A percentile compares a stretch with the other conserved stretches of the same genome.
phyloP scores from a whole-genome alignment of 2,797 vertebrate species.

The Intellagama lesueurii region DNA sequence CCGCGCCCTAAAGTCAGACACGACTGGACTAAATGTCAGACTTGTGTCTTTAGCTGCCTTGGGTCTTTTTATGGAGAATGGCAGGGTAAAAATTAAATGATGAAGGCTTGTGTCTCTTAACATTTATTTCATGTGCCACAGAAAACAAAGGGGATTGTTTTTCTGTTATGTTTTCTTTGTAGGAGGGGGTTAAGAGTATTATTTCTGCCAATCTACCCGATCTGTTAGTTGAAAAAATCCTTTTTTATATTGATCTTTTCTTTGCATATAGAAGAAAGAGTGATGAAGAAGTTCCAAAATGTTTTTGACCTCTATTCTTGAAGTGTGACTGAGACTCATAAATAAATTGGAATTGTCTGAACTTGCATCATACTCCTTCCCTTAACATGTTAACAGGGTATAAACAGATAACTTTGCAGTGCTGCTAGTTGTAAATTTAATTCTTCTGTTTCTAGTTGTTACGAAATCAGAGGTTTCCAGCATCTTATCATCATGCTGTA shows the following conservation, averaged over 20 bases:
- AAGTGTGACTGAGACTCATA: neutral
- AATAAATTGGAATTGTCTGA: neutral
- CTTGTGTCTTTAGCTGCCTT: no score
- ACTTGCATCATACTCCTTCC: neutral
- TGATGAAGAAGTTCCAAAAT: neutral
- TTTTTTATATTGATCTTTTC: neutral
- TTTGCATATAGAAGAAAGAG: neutral
- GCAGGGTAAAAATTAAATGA: no score
- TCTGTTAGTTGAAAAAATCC: neutral
- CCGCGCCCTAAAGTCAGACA: no score
- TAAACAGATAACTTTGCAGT: neutral
- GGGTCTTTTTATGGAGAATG: no score
- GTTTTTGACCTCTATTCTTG: neutral
- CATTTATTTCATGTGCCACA: neutral
- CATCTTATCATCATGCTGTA: conserved; percentile 93
- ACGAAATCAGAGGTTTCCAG: conserved; percentile 96
- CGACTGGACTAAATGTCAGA: no score
- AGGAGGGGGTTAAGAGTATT: neutral
- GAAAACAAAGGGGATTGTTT: neutral
- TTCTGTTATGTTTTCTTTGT: neutral
- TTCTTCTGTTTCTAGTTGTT: conserved; percentile 82
- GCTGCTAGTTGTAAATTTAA: neutral
- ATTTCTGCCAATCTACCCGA: neutral
- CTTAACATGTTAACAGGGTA: no score
- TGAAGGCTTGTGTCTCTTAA: neutral